A percentile compares a stretch with the other conserved stretches of the same genome.
Conservation (phyloP, 2,113 vertebrate species). For the Campylomormyrus numenius region DNA sequence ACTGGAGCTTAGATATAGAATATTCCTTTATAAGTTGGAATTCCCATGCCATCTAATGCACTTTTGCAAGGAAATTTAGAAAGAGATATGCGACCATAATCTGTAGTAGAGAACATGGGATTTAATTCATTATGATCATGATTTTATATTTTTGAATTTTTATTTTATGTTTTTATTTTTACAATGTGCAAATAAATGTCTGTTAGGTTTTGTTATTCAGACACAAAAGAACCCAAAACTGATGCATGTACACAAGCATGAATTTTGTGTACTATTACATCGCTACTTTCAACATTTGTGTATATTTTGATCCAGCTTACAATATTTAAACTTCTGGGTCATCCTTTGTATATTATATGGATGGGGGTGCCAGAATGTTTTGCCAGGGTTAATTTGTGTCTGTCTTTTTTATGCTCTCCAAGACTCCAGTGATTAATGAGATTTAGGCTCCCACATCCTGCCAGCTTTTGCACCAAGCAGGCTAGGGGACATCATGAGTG, state of each 20-base stretch:
- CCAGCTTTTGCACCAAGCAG: background rate
- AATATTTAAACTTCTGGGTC: background rate
- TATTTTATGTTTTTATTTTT: background rate
- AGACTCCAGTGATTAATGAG: background rate
- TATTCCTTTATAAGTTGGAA: background rate
- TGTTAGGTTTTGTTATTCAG: background rate
- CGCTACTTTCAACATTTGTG: background rate
- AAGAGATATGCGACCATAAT: background rate
- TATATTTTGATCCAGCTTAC: background rate
- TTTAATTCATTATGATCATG: background rate
- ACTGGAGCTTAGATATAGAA: background rate
- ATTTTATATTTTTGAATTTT: background rate
- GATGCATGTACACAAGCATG: background rate
- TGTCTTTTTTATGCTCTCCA: background rate
- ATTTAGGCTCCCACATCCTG: background rate
- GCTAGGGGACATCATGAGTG: conserved; percentile 27
- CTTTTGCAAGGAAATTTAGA: background rate
- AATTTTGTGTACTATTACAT: background rate
- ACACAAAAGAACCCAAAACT: background rate
- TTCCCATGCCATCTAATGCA: background rate
- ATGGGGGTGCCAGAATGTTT: background rate
- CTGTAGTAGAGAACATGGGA: background rate
- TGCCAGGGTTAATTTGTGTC: background rate
- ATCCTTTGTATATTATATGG: background rate
- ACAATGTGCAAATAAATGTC: background rate